These are phyloP conservation scores for Eupithecia centaureata DNA, from an alignment of 2,888 invertebrate species.

Conservation along the genomic window DNA sequence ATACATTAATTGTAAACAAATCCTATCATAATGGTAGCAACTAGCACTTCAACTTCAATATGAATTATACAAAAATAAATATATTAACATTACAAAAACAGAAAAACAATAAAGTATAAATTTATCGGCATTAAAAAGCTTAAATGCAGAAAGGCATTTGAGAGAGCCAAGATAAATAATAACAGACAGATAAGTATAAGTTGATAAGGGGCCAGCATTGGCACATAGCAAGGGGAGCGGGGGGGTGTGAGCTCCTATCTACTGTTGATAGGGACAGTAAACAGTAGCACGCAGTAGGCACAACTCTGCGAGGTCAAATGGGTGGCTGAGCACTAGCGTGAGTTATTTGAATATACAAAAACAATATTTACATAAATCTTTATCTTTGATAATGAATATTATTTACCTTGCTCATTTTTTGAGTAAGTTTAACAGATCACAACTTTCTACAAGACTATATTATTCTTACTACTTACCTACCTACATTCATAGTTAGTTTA, in stretches of 20 bases:
- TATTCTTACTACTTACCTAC: not conserved
- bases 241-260: conserved; percentile 14
- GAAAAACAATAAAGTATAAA: conserved; percentile 22
- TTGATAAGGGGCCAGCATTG: conserved; percentile 42
- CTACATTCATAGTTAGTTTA: not conserved
- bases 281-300: not conserved
- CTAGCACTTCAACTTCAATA: not conserved
- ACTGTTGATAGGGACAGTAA: conserved; percentile 54
- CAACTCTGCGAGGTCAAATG: conserved; percentile 37
- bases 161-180: conserved; percentile 43
- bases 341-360: conserved; percentile 29
- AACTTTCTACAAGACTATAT: conserved; percentile 18
- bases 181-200: conserved; percentile 43
- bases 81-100: conserved; percentile 42
- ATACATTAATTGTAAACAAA: not conserved
- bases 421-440: conserved; percentile 25
- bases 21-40: not conserved
- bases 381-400: not conserved
- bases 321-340: conserved; percentile 30
- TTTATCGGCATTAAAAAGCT: conserved; percentile 33
- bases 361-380: conserved; percentile 46
- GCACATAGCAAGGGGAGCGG: conserved; percentile 13
- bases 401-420: not conserved
- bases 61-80: conserved; percentile 33
- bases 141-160: conserved; percentile 51